Percentiles rank a stretch among this genome's conserved stretches.
Conservation (phyloP, 1,140 invertebrate species). For the Pseudomyrmex concolor region DNA sequence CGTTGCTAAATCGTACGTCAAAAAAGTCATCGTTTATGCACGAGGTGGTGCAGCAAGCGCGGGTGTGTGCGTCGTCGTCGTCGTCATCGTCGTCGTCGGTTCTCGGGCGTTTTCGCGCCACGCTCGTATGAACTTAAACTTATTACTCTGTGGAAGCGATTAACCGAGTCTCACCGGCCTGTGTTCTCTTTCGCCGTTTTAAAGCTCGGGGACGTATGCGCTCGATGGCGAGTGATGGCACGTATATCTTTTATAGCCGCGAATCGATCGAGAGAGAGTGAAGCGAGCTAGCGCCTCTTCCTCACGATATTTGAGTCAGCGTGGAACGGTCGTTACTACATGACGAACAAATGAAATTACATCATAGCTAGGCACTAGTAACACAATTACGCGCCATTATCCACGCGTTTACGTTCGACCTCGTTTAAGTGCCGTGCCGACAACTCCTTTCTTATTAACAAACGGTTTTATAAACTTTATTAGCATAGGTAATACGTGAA, state of each 20-base stretch:
- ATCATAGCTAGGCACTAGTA: conserved; percentile 46
- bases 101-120: conserved; percentile 56
- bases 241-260: conserved; percentile 35
- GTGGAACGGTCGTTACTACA: conserved; percentile 48
- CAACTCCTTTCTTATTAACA: conserved; percentile 31
- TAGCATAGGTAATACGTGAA: neutral
- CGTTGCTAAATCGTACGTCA: conserved; percentile 35
- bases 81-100: conserved; percentile 12
- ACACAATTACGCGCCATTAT: conserved; percentile 56
- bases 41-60: conserved; percentile 10
- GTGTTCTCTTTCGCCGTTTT: conserved; percentile 59
- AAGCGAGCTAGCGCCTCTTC: conserved; percentile 5
- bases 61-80: neutral
- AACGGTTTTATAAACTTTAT: neutral
- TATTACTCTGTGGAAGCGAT: conserved; percentile 63
- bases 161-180: conserved; percentile 50
- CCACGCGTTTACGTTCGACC: conserved; percentile 33
- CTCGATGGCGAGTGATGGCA: conserved; percentile 30
- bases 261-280: conserved; percentile 36
- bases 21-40: conserved; percentile 43
- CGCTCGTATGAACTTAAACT: conserved; percentile 69
- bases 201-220: conserved; percentile 38
- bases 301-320: conserved; percentile 34
- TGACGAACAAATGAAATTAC: conserved; percentile 54
- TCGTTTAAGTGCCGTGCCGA: conserved; percentile 21